These are phyloP conservation scores for Coptodon rendalli DNA, from an alignment of 2,113 vertebrate genomes.

Conservation along the genomic window DNA sequence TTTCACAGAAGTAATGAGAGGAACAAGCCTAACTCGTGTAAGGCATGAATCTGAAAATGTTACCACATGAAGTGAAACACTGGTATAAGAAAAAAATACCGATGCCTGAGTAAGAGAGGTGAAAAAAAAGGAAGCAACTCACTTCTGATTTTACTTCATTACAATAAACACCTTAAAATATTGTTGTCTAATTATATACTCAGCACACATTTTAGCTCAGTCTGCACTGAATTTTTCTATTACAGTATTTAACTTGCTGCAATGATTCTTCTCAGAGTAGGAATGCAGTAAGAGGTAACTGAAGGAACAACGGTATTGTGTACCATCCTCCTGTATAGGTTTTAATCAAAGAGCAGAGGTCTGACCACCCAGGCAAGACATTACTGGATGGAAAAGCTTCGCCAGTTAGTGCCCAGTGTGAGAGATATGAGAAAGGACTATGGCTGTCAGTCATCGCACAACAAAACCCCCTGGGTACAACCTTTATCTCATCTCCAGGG, in stretches of 20 bases:
- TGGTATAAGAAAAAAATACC: neutral
- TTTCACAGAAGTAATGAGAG: constrained; percentile 13
- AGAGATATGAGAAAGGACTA: neutral
- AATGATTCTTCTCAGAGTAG: neutral
- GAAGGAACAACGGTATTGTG: neutral
- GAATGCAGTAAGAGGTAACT: neutral
- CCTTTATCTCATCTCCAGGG: constrained; percentile 59
- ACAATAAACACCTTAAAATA: neutral
- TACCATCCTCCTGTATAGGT: neutral
- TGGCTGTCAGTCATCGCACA: constrained; percentile 38
- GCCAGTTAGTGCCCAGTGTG: constrained; percentile 5
- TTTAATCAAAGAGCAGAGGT: constrained; percentile 24
- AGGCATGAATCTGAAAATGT: neutral
- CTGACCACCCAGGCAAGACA: constrained; percentile 7
- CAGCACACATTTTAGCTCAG: neutral
- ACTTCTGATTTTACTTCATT: neutral
- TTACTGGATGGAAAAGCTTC: neutral
- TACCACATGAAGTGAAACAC: neutral
- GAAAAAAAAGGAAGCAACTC: neutral
- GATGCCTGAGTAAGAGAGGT: neutral
- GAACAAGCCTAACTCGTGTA: neutral
- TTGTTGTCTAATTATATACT: neutral
- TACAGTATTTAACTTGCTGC: neutral
- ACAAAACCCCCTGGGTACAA: constrained; percentile 28
- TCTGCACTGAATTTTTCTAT: neutral